These are phyloP conservation scores for Aphidius gifuensis DNA, from an alignment of 1,140 invertebrate species.

Conservation along the genomic window DNA sequence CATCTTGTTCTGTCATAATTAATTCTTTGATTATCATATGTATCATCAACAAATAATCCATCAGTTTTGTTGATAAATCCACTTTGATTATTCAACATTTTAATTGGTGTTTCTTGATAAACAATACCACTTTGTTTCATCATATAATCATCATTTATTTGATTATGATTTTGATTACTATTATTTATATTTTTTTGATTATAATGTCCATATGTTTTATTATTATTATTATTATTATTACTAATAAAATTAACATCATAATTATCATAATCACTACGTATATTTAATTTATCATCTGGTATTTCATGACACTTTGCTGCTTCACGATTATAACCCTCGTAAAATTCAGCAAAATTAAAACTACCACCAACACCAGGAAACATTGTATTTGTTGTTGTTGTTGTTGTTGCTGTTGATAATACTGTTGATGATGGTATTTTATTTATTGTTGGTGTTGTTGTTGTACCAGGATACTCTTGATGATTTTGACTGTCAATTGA, in stretches of 20 bases:
- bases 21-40: neutral
- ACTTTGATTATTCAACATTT: constrained; percentile 1
- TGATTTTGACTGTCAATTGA: constrained; percentile 46
- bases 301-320: constrained; percentile 18
- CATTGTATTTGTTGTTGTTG: neutral
- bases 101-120: constrained; percentile 4
- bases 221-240: neutral
- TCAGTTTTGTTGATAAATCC: constrained; percentile 1
- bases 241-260: neutral
- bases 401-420: constrained; percentile 1
- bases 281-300: constrained; percentile 25
- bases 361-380: constrained; percentile 4
- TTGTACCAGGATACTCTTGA: constrained; percentile 31
- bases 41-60: neutral
- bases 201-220: constrained; percentile 1
- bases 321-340: constrained; percentile 45
- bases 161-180: constrained; percentile 1
- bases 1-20: constrained; percentile 13
- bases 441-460: no score
- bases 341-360: constrained; percentile 44
- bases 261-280: neutral
- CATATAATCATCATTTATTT: neutral
- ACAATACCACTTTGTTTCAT: neutral
- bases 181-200: constrained; percentile 12
- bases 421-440: neutral